These are phyloP conservation scores for Trichopoda pennipes DNA, from an alignment of 2,888 invertebrate species.

Conservation along the genomic window DNA sequence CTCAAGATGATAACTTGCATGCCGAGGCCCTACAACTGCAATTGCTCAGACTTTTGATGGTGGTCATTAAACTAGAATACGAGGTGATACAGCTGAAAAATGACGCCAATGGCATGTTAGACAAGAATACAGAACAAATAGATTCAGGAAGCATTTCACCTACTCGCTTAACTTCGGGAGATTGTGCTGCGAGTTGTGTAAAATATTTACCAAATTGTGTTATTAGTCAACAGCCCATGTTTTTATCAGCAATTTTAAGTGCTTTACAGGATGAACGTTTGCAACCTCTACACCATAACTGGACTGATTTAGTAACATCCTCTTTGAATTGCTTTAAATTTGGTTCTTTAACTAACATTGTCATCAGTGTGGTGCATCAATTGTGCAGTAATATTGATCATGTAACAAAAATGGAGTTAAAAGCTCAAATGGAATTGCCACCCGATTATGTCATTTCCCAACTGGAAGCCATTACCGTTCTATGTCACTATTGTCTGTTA, in stretches of 20 bases:
- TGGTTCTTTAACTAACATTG: constrained; percentile 87
- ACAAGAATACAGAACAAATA: constrained; percentile 73
- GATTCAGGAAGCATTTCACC: constrained; percentile 78
- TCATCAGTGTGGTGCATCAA: constrained; percentile 89
- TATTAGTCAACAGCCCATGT: constrained; percentile 91
- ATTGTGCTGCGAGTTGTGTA: constrained; percentile 78
- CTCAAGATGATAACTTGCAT: constrained; percentile 83
- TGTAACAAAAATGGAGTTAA: constrained; percentile 80
- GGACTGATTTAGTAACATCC: constrained; percentile 90
- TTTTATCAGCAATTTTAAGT: constrained; percentile 88
- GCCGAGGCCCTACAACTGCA: constrained; percentile 87
- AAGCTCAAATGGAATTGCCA: constrained; percentile 81
- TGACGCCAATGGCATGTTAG: constrained; percentile 74
- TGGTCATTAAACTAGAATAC: constrained; percentile 88
- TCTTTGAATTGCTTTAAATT: constrained; percentile 90
- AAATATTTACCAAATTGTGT: constrained; percentile 85
- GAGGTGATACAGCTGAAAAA: constrained; percentile 84
- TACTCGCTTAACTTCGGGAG: constrained; percentile 73
- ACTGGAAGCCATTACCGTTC: constrained; percentile 88
- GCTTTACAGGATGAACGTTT: constrained; percentile 87
- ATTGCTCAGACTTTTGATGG: constrained; percentile 85
- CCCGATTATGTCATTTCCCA: constrained; percentile 90
- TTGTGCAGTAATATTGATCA: constrained; percentile 87
- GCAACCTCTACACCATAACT: constrained; percentile 89
- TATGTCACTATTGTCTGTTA: constrained; percentile 90